A percentile compares a stretch with the other conserved stretches of the same genome.
These are phyloP conservation scores for Kradibia gibbosae DNA, from an alignment of 1,140 invertebrate species.

Conservation along the genomic window DNA sequence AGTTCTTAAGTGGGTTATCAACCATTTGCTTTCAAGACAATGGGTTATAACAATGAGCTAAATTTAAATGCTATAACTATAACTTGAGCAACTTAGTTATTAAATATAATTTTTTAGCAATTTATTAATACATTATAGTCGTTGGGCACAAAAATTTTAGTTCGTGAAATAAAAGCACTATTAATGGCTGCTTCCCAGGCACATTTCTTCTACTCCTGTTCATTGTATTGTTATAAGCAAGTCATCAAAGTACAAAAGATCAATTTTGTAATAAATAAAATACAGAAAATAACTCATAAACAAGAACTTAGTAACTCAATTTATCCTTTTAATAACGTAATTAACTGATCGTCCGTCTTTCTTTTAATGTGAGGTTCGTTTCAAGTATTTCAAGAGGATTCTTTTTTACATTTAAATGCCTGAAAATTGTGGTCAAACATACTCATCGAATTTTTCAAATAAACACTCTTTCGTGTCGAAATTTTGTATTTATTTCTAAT, in stretches of 20 bases:
- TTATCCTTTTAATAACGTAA: conserved; percentile 45
- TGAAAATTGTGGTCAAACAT: too few relatives aligned
- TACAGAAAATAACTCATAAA: not conserved
- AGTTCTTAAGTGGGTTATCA: not conserved
- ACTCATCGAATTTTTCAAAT: too few relatives aligned
- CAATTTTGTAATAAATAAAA: conserved; percentile 28
- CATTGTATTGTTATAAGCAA: conserved; percentile 31
- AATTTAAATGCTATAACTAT: not conserved
- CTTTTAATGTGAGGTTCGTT: not conserved
- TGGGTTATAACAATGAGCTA: not conserved
- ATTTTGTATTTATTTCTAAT: too few relatives aligned
- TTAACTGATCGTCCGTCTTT: conserved; percentile 38
- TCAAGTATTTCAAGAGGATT: not conserved
- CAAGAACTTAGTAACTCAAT: conserved; percentile 21
- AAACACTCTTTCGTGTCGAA: too few relatives aligned
- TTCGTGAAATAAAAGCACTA: conserved; percentile 6
- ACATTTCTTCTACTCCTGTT: conserved; percentile 20
- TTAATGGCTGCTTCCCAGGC: conserved; percentile 14
- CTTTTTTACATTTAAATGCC: not conserved
- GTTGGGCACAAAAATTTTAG: not conserved
- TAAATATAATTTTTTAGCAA: conserved; percentile 13
- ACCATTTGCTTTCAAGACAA: not conserved
- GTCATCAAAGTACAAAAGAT: conserved; percentile 33
- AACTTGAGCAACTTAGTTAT: not conserved
- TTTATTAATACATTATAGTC: conserved; percentile 33